Conservation (phyloP, 2,113 vertebrate genomes). For the human region DNA sequence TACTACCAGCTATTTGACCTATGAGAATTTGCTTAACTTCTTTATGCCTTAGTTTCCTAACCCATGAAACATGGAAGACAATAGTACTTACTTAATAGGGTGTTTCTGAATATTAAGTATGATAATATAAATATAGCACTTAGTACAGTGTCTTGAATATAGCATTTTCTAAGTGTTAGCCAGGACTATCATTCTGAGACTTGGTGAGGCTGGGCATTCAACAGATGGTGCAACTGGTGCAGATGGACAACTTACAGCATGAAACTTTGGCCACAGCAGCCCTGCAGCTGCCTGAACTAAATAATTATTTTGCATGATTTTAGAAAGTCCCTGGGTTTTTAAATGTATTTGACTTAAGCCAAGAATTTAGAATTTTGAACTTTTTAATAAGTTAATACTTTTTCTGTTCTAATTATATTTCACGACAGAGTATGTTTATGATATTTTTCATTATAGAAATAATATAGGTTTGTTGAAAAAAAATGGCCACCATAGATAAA, state of each 20-base stretch:
- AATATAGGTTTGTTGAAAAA: background rate
- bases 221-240: background rate
- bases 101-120: background rate
- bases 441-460: background rate
- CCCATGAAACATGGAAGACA: background rate
- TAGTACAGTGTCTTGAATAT: background rate
- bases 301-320: constrained; percentile 12
- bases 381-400: background rate
- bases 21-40: background rate
- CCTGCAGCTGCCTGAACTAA: background rate
- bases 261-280: background rate
- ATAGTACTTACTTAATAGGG: background rate
- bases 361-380: background rate
- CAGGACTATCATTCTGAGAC: background rate
- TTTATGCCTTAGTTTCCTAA: background rate
- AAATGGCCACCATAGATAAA: background rate
- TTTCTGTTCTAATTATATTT: constrained; percentile 43
- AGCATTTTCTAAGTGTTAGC: background rate
- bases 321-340: constrained; percentile 50
- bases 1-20: background rate
- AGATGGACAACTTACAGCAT: background rate
- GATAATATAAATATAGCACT: background rate
- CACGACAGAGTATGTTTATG: background rate
- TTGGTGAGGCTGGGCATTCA: background rate
- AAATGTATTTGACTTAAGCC: background rate